Conservation (phyloP, 2,797 vertebrate genomes). For the Rachycentron canadum region DNA sequence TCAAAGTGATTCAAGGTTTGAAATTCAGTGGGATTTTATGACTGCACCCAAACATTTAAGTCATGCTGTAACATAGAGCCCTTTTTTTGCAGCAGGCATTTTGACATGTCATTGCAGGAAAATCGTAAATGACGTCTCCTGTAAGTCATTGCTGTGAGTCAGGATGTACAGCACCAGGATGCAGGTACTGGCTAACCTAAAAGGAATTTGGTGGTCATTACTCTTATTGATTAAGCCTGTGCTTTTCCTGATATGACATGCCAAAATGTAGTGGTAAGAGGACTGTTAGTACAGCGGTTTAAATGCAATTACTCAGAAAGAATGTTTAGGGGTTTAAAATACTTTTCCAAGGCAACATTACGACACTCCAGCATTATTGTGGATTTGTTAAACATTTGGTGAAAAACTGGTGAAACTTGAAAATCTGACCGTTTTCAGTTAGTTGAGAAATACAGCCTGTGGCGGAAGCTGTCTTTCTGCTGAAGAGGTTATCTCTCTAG, state of each 20-base stretch:
- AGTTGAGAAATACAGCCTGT: constrained; percentile 66
- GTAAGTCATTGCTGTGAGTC: constrained; percentile 10
- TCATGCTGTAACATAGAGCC: not conserved
- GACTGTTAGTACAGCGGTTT: too few species aligned
- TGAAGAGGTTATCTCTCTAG: constrained; percentile 65
- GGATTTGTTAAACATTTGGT: constrained; percentile 4
- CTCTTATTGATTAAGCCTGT: constrained; percentile 31
- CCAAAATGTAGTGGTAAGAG: not conserved
- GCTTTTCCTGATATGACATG: constrained; percentile 23
- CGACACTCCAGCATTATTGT: not conserved
- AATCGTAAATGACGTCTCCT: not conserved
- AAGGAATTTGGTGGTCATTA: constrained; percentile 23
- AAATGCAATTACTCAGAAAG: not conserved
- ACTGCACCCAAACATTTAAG: not conserved
- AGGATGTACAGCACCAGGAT: constrained; percentile 1
- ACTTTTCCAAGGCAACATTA: not conserved
- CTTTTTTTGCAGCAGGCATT: not conserved
- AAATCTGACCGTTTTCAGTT: constrained; percentile 59
- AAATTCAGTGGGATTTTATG: not conserved
- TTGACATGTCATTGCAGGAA: constrained; percentile 37
- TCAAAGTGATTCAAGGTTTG: constrained; percentile 9
- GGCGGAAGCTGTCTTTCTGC: constrained; percentile 62
- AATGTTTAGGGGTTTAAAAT: not conserved
- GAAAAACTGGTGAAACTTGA: constrained; percentile 37
- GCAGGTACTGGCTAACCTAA: constrained; percentile 10